Evolutionary conservation across 2,888 invertebrate genomes (phyloP).

Genomic region (Actias luna): DNA sequence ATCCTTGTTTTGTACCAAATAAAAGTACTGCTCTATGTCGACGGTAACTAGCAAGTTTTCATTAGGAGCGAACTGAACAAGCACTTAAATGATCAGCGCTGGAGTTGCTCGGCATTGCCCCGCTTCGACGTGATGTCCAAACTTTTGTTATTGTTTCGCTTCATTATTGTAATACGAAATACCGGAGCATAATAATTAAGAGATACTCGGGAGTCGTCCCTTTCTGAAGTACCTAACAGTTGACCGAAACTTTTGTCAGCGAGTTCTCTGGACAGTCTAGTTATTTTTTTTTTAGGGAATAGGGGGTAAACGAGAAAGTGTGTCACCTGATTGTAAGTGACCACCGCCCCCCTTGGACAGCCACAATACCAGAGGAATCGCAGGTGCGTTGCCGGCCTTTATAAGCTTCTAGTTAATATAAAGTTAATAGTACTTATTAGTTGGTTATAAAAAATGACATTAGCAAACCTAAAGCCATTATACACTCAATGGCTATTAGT

Average conservation of each 20-base stretch:
- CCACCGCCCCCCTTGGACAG: too few species aligned
- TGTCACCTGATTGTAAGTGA: too few species aligned
- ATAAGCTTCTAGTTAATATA: constrained; percentile 59
- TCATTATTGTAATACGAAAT: constrained; percentile 81
- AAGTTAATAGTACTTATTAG: constrained; percentile 61
- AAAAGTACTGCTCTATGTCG: constrained; percentile 62
- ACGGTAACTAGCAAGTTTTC: constrained; percentile 72
- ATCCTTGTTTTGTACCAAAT: constrained; percentile 53
- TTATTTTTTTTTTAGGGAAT: too few species aligned
- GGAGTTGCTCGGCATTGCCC: constrained; percentile 60
- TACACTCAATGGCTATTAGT: constrained; percentile 54
- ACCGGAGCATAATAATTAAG: constrained; percentile 76
- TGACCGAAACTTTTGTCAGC: constrained; percentile 67
- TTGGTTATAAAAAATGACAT: constrained; percentile 50
- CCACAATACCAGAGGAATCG: too few species aligned
- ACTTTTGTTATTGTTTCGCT: constrained; percentile 80
- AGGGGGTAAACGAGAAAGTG: too few species aligned
- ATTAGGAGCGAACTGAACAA: constrained; percentile 72
- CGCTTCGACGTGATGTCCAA: constrained; percentile 65
- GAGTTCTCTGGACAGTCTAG: constrained; percentile 55
- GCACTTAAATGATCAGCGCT: constrained; percentile 73
- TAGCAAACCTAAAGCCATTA: constrained; percentile 35
- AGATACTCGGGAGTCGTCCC: constrained; percentile 71
- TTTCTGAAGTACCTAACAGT: constrained; percentile 71
- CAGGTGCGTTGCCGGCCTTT: too few species aligned